These are phyloP conservation scores for Theodoxus fluviatilis DNA, from an alignment of 2,888 invertebrate species.

Conservation along the genomic window DNA sequence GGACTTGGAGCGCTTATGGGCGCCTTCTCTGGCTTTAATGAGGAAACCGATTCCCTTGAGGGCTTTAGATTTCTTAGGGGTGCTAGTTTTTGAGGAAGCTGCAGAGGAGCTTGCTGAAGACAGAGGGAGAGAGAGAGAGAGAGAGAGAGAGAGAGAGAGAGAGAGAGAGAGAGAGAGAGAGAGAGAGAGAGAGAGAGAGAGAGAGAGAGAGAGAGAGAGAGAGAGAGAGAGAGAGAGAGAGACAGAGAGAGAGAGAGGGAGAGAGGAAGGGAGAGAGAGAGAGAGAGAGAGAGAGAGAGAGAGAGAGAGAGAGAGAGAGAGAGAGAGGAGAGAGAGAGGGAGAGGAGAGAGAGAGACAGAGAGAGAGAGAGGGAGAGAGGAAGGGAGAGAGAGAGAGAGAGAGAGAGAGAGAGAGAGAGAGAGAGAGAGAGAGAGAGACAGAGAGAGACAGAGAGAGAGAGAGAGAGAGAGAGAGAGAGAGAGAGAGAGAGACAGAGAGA, in stretches of 20 bases:
- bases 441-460: not conserved
- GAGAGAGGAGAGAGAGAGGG: no score
- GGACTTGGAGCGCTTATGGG: conserved; percentile 43
- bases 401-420: not conserved
- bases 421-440: not conserved
- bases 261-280: conserved; percentile 6
- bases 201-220: not conserved
- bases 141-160: not conserved
- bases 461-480: not conserved
- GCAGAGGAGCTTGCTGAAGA: no score
- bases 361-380: not conserved
- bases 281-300: conserved; percentile 8
- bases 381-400: not conserved
- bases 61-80: conserved; percentile 45
- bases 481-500: not conserved
- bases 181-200: conserved; percentile 15
- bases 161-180: conserved; percentile 7
- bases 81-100: no score
- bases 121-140: not conserved
- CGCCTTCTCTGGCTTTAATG: conserved; percentile 38
- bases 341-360: not conserved
- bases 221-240: not conserved
- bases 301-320: not conserved
- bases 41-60: conserved; percentile 37
- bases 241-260: not conserved